Percentiles rank a stretch among this genome's conserved stretches.
phyloP scores from a whole-genome alignment of 2,797 vertebrate genomes.

The Borostomias antarcticus region DNA sequence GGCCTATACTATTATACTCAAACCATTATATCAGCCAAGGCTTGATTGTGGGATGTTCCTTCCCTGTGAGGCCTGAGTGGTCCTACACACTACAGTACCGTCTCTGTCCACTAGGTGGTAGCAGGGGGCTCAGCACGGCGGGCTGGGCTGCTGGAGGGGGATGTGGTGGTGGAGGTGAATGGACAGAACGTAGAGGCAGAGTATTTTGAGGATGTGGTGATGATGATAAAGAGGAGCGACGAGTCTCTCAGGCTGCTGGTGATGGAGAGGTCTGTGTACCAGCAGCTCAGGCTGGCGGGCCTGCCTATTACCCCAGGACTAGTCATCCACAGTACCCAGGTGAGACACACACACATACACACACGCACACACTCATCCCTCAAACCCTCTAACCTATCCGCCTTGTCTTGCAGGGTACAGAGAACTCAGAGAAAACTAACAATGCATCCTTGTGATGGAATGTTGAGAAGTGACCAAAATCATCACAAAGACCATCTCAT shows the following conservation, averaged over 20 bases:
- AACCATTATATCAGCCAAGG: background rate
- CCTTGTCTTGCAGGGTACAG: conserved; percentile 31
- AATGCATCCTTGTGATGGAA: conserved; percentile 38
- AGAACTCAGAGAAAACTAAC: conserved; percentile 6
- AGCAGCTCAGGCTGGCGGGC: conserved; percentile 30
- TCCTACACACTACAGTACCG: background rate
- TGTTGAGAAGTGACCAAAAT: background rate
- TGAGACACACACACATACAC: conserved; percentile 17
- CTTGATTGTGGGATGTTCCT: background rate
- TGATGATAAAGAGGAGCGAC: conserved; percentile 56
- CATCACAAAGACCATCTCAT: conserved; percentile 2
- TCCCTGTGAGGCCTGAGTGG: background rate
- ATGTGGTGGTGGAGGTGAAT: conserved; percentile 72
- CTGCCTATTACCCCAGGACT: conserved; percentile 20
- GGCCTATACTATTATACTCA: too few relatives aligned
- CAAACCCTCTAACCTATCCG: background rate
- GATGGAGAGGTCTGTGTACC: conserved; percentile 46
- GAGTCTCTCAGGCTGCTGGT: conserved; percentile 53
- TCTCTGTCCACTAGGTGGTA: conserved; percentile 59
- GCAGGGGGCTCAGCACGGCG: conserved; percentile 57
- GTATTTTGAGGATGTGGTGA: conserved; percentile 54
- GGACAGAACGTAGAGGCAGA: conserved; percentile 59
- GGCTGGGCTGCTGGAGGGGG: conserved; percentile 66
- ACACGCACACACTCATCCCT: background rate
- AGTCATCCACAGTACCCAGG: conserved; percentile 30